A percentile compares a stretch with the other conserved stretches of the same genome.
Conservation (phyloP, 2,888 invertebrate species). For the Aporophyla nigra region DNA sequence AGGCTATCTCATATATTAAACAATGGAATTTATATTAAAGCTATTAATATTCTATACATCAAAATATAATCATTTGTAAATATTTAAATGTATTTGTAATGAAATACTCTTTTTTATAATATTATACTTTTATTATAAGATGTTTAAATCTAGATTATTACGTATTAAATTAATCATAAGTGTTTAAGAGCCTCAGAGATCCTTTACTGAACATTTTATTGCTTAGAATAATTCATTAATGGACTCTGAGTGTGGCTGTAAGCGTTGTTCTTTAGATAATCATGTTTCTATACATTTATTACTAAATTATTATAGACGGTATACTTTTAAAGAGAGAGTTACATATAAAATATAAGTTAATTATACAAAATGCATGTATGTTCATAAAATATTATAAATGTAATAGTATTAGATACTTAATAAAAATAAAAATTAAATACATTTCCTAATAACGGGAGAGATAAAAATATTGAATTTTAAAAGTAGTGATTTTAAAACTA, state of each 20-base stretch:
- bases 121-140: conserved; percentile 43
- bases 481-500: not conserved
- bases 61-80: conserved; percentile 35
- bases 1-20: conserved; percentile 20
- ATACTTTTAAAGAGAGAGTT: conserved; percentile 54
- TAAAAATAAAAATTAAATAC: not conserved
- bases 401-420: not conserved
- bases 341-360: conserved; percentile 26
- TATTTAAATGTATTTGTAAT: conserved; percentile 43
- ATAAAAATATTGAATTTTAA: conserved; percentile 17
- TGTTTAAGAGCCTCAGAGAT: conserved; percentile 9
- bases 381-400: conserved; percentile 8
- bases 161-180: not conserved
- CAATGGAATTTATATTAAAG: conserved; percentile 38
- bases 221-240: not conserved
- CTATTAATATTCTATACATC: conserved; percentile 36
- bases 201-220: not conserved
- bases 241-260: conserved; percentile 10
- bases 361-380: conserved; percentile 26
- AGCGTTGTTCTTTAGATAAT: conserved; percentile 28
- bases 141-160: conserved; percentile 34
- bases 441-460: conserved; percentile 9
- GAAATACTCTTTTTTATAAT: conserved; percentile 54
- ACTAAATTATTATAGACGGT: conserved; percentile 23
- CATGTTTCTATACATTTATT: conserved; percentile 44